These are phyloP conservation scores for Cabera pusaria DNA, from an alignment of 2,888 invertebrate species.

Conservation along the genomic window DNA sequence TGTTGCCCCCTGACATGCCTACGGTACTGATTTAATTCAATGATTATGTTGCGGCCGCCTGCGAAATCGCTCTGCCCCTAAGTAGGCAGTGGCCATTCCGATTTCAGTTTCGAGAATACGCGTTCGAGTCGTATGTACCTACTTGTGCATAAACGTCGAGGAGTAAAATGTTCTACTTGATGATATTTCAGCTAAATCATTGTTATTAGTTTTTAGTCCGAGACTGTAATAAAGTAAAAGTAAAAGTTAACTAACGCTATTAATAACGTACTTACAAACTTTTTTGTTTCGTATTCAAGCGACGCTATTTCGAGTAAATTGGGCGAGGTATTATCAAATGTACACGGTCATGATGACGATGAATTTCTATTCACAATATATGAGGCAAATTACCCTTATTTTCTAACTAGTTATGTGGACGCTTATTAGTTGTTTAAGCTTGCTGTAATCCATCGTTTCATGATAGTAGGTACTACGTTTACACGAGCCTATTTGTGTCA, in stretches of 20 bases:
- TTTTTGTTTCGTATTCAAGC: conserved; percentile 3
- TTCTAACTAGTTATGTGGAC: too few relatives aligned
- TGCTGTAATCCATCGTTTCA: too few relatives aligned
- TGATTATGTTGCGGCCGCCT: conserved; percentile 46
- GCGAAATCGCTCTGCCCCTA: conserved; percentile 22
- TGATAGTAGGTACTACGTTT: too few relatives aligned
- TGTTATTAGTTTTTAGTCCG: not conserved
- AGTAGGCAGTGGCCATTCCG: conserved; percentile 8
- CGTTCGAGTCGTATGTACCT: too few relatives aligned
- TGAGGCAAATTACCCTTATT: too few relatives aligned
- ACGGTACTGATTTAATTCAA: conserved; percentile 69
- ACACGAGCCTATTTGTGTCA: too few relatives aligned
- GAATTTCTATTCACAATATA: conserved; percentile 1
- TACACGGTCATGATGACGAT: conserved; percentile 8
- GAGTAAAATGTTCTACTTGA: not conserved
- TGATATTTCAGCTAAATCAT: conserved; percentile 4
- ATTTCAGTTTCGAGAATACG: conserved; percentile 5
- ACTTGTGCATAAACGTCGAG: conserved; percentile 1
- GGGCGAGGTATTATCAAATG: not conserved
- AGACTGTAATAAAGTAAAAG: too few relatives aligned
- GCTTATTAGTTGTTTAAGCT: too few relatives aligned
- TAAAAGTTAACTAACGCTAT: conserved; percentile 9
- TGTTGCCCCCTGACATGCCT: conserved; percentile 66
- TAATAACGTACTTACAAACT: conserved; percentile 1
- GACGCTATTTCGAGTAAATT: conserved; percentile 1